Evolutionary conservation across 2,113 vertebrate genomes (phyloP).

Genomic region (Rhinogobius similis): DNA sequence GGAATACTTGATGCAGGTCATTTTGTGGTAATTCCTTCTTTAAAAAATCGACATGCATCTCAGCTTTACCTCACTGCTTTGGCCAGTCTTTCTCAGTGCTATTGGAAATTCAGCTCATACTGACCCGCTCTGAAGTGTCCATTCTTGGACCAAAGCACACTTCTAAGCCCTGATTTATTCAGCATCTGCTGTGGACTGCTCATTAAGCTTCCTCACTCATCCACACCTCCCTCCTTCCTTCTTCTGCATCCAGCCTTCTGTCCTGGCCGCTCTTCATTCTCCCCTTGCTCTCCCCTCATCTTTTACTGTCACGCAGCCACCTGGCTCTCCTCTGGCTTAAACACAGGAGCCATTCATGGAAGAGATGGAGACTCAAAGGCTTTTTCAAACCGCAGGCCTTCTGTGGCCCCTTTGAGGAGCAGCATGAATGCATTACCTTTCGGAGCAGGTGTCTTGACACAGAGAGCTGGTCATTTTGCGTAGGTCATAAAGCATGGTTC

Average conservation of each 20-base stretch:
- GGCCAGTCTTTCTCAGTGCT: constrained; percentile 3
- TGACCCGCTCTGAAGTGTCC: constrained; percentile 21
- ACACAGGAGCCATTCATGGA: constrained; percentile 73
- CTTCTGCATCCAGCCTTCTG: constrained; percentile 61
- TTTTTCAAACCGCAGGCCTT: constrained; percentile 67
- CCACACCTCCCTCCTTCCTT: constrained; percentile 42
- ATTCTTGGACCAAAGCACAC: constrained; percentile 30
- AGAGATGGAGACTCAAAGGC: constrained; percentile 49
- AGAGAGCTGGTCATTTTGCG: constrained; percentile 93
- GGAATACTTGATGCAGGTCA: constrained; percentile 52
- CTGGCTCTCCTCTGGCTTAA: constrained; percentile 62
- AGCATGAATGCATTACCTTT: constrained; percentile 82
- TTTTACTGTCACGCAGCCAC: constrained; percentile 70
- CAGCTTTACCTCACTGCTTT: constrained; percentile 1
- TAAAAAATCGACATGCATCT: constrained; percentile 21
- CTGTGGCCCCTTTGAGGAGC: constrained; percentile 53
- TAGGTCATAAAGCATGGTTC: constrained; percentile 92
- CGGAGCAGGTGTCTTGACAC: constrained; percentile 93
- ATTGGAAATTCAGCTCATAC: constrained; percentile 1
- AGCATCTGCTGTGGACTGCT: constrained; percentile 39
- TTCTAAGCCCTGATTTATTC: constrained; percentile 46
- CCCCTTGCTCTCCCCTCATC: constrained; percentile 47
- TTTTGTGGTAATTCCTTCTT: constrained; percentile 12
- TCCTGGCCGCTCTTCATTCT: constrained; percentile 47
- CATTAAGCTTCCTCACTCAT: constrained; percentile 56